Evolutionary conservation across 2,797 vertebrate genomes (phyloP).

Genomic region (Enteromius thamalakanensis): DNA sequence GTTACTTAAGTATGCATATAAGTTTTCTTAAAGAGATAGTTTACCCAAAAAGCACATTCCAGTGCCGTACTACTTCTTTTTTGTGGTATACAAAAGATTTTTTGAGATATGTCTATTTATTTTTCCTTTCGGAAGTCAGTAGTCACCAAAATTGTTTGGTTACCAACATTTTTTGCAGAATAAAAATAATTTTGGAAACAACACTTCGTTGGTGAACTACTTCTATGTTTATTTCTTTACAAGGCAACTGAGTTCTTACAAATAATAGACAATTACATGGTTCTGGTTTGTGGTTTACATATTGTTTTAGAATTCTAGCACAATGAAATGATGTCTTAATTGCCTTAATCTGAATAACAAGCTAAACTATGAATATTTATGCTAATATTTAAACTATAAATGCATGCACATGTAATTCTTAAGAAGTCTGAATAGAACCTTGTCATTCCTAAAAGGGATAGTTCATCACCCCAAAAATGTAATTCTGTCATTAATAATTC

Average conservation of each 20-base stretch:
- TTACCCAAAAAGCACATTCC: neutral
- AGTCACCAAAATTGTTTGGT: neutral
- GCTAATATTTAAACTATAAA: no score
- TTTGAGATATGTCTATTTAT: no score
- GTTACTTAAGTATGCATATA: neutral
- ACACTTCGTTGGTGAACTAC: neutral
- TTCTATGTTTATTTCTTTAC: slow-evolving; percentile 13
- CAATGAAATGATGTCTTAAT: slow-evolving; percentile 25
- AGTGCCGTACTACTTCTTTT: neutral
- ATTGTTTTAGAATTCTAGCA: neutral
- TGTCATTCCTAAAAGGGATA: neutral
- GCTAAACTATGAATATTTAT: neutral
- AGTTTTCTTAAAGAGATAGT: neutral
- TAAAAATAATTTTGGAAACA: neutral
- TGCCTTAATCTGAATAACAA: slow-evolving; percentile 46
- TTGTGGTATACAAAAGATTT: neutral
- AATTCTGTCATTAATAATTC: neutral
- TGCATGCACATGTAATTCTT: neutral
- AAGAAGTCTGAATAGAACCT: neutral
- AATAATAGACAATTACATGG: neutral
- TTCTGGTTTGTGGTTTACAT: neutral
- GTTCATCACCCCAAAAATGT: neutral
- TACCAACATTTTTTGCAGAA: neutral
- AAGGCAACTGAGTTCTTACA: neutral
- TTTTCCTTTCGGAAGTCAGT: neutral